These are phyloP conservation scores for Cairina moschata DNA, from an alignment of 2,113 vertebrate species.

Conservation along the genomic window DNA sequence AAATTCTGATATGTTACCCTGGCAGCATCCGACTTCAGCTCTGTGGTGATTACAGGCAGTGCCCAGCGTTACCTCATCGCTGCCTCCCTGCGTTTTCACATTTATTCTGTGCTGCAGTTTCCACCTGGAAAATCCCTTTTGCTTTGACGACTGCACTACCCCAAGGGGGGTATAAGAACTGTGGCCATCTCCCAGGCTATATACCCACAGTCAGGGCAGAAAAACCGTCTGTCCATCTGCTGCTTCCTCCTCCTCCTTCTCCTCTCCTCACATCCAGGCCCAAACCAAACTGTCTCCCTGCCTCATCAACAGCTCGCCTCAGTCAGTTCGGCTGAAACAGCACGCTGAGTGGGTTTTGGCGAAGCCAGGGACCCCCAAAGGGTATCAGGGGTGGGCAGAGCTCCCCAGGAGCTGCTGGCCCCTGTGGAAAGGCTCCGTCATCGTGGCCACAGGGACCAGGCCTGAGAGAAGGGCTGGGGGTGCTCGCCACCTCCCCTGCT, in stretches of 20 bases:
- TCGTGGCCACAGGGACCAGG: fast-evolving
- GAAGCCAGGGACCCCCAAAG: background rate
- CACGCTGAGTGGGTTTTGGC: fast-evolving
- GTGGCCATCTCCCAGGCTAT: background rate
- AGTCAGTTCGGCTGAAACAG: background rate
- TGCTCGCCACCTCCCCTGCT: background rate
- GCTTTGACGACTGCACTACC: background rate
- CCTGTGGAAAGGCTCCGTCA: fast-evolving
- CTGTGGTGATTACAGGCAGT: background rate
- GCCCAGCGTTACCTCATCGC: background rate
- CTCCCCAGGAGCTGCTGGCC: fast-evolving
- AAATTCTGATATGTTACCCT: background rate
- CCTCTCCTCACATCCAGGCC: too few species aligned
- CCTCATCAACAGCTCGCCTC: background rate
- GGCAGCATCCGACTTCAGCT: background rate
- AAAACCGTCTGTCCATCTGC: background rate
- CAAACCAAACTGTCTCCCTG: background rate
- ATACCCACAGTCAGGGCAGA: fast-evolving
- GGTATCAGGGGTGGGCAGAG: background rate
- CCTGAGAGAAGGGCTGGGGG: background rate
- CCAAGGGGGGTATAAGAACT: background rate
- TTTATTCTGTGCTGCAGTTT: background rate
- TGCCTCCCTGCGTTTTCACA: background rate
- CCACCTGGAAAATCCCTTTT: background rate
- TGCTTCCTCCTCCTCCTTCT: background rate